Evolutionary conservation across 2,797 vertebrate species (phyloP).

Genomic region (Euphonia xanthogaster): DNA sequence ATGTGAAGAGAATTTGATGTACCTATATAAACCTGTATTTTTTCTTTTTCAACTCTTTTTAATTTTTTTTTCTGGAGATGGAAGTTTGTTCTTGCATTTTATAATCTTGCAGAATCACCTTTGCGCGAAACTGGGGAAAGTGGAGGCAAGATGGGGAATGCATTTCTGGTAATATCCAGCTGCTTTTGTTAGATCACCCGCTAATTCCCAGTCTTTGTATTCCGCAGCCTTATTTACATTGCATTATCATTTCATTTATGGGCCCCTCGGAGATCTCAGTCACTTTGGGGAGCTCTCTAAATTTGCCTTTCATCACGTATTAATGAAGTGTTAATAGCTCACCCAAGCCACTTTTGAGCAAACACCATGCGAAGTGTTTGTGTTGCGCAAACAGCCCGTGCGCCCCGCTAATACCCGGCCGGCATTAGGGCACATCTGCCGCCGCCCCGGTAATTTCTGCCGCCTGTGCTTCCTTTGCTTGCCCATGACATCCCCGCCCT

Average conservation of each 20-base stretch:
- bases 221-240: slow-evolving; percentile 39
- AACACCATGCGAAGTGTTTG: background rate
- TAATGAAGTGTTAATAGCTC: slow-evolving; percentile 64
- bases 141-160: background rate
- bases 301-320: slow-evolving; percentile 61
- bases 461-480: background rate
- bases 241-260: slow-evolving; percentile 60
- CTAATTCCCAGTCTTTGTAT: slow-evolving; percentile 29
- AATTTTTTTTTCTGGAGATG: background rate
- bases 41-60: background rate
- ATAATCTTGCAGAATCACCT: background rate
- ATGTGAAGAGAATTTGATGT: background rate
- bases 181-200: background rate
- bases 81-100: background rate
- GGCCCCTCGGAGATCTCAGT: background rate
- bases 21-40: background rate
- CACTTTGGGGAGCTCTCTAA: slow-evolving; percentile 59
- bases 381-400: background rate
- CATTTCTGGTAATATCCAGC: slow-evolving; percentile 1
- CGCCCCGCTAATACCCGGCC: background rate
- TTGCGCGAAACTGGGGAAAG: background rate
- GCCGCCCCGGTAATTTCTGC: background rate
- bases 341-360: slow-evolving; percentile 49
- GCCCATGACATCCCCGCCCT: background rate
- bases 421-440: background rate